Evolutionary conservation across 2,888 invertebrate species (phyloP), one percentile per base, ranked within the genome.

Genomic region (Coelopa pilipes): DNA sequence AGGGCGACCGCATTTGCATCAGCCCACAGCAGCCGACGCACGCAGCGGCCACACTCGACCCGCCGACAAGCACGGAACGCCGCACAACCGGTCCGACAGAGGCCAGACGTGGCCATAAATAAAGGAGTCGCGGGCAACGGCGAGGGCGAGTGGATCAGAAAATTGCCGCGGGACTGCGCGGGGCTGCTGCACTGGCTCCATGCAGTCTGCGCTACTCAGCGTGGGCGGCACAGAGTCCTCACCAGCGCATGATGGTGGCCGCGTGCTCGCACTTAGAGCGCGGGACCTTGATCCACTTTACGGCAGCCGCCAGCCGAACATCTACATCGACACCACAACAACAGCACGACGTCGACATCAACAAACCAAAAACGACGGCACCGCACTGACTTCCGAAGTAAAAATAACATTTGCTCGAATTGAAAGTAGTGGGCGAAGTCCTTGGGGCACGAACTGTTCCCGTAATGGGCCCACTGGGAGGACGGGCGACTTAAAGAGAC

Each of bases 271-370:
- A 69, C 69, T 69, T 57, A 69, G 17, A 12, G 12, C 24, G 7
- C 15, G 19, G 57, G 69, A 57, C 69, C 69, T 69, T 69, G 69
- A 69, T 59, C 69, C 69, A 69, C 55, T 69, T 69, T 69, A 24
- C 15, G 7, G 4, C 34, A 34, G 34, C 34, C 34, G 34, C 5
- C 45, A 5, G 4, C 34, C 34, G 7, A 34, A 34, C 34, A 34
- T 2, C 34, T 34, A 34, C 34, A 34, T 7, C 34, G 4, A 7
- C 7, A 34, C 34, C 34, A 7, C 7, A 34, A 34, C 34, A 34
- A 34, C 34, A n/a, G n/a, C 34, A 34, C 7, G 34, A 34, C 4
- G 10, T 2, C 7, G 34, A 34, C 4, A 53, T 2, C 13, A 13
- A 53, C 53, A 53, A n/a, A 15, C 53, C n/a, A 53, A 53, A 53